Evolutionary conservation across 2,113 vertebrate genomes (phyloP).

Genomic region (Enhydra lutris): DNA sequence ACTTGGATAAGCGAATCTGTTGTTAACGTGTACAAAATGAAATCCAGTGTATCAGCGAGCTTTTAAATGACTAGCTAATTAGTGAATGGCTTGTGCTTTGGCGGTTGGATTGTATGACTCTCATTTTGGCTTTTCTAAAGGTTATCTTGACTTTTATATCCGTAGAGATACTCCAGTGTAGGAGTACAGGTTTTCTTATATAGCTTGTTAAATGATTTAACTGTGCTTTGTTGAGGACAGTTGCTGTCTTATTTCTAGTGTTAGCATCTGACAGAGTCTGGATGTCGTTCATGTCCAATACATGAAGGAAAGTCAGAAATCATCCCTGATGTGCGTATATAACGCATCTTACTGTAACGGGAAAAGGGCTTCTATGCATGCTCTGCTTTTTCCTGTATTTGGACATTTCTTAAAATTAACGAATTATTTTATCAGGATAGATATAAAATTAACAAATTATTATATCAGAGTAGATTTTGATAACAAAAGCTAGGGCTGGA

Average conservation of each 20-base stretch:
- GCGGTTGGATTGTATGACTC: neutral
- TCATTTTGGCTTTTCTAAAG: constrained; percentile 1
- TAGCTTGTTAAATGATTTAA: neutral
- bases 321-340: neutral
- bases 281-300: neutral
- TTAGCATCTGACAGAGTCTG: neutral
- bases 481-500: neutral
- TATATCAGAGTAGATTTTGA: neutral
- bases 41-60: neutral
- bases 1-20: neutral
- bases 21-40: neutral
- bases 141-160: neutral
- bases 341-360: neutral
- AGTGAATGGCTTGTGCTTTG: neutral
- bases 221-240: neutral
- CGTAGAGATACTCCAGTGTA: neutral
- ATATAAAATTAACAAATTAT: neutral
- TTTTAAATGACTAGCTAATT: neutral
- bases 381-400: neutral
- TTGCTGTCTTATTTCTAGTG: neutral
- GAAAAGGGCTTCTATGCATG: neutral
- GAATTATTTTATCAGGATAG: neutral
- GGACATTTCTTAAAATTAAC: neutral
- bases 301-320: neutral
- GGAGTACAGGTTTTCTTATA: neutral